Evolutionary conservation across 2,113 vertebrate genomes (phyloP).

Genomic region (Calypte anna): DNA sequence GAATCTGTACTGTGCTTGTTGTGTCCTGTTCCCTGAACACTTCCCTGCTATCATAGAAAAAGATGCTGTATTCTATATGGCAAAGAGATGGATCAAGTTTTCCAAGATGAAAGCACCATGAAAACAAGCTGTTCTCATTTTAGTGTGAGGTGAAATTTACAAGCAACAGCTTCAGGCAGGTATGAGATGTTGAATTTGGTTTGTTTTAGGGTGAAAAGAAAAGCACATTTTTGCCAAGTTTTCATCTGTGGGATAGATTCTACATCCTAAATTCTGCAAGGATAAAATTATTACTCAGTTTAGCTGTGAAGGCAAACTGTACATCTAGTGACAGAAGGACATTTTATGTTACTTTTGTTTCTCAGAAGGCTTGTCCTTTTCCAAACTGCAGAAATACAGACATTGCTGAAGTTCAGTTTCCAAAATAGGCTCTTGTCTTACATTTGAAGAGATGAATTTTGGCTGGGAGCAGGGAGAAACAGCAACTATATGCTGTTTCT

Average conservation of each 20-base stretch:
- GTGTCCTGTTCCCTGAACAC: neutral
- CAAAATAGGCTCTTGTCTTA: slow-evolving; percentile 40
- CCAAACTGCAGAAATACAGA: neutral
- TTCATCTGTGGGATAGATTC: neutral
- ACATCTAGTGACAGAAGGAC: neutral
- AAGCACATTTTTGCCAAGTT: neutral
- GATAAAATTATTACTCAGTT: neutral
- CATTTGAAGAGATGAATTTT: slow-evolving; percentile 26
- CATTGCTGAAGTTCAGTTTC: slow-evolving; percentile 33
- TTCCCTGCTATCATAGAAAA: neutral
- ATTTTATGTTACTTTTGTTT: neutral
- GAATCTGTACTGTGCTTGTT: neutral
- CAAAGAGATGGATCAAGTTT: neutral
- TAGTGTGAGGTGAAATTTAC: neutral
- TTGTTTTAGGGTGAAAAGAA: neutral
- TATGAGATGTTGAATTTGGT: neutral
- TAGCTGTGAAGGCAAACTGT: neutral
- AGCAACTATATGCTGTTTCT: slow-evolving; percentile 45
- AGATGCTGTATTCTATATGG: neutral
- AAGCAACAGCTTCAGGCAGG: neutral
- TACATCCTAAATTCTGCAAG: neutral
- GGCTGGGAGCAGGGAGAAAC: slow-evolving; percentile 9
- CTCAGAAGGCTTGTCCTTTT: neutral
- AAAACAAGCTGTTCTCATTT: neutral
- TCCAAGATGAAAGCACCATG: neutral